Evolutionary conservation across 2,888 invertebrate genomes (phyloP), one percentile per base, ranked within the genome.

Genomic region (Scaptomyza flava): DNA sequence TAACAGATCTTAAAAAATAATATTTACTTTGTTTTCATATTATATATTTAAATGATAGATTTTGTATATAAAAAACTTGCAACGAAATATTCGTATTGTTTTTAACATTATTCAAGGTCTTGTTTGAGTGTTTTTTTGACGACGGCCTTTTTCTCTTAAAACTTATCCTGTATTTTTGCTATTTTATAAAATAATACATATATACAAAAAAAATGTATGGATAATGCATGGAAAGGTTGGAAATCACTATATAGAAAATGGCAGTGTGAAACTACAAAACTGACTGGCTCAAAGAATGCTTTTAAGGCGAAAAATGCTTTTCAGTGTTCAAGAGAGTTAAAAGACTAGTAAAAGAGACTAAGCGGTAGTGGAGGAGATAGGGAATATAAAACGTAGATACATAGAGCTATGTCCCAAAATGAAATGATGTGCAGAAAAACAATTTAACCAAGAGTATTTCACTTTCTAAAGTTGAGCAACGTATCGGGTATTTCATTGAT

Each of bases 401-500:
- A 4, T 45, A 33, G 41, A 61, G 14, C 9, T 30, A 33, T 60
- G 47, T 33, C 43, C 41, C 31, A 54, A 34, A 38, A 45, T 41
- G 41, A 6, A 54, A 62, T 62, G 54, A 8, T 33, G 12, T 31
- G 47, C 46, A 27, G 23, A 33, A 30, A 48, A 62, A 60, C 52
- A 41, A 57, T 62, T 46, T 14, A 45, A n/a, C 23, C n/a, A 61
- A 64, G 65, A 72, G 70, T 67, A 51, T 50, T 27, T 86, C 89
- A 90, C 76, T 92, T 91, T 75, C 90, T 92, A 71, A 91, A 91
- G 77, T 89, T 91, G 70, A 91, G 88, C 81, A 92, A 77, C 79
- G 92, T 92, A 58, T 92, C 92, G 43, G 92, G 91, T 62, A 92
- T 91, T 86, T 92, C 92, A 65, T 92, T 92, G 57, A 92, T 87